Percentiles rank a stretch among this genome's conserved stretches.
These are phyloP conservation scores for Crocidura indochinensis DNA, from an alignment of 2,797 vertebrate genomes.

Conservation along the genomic window DNA sequence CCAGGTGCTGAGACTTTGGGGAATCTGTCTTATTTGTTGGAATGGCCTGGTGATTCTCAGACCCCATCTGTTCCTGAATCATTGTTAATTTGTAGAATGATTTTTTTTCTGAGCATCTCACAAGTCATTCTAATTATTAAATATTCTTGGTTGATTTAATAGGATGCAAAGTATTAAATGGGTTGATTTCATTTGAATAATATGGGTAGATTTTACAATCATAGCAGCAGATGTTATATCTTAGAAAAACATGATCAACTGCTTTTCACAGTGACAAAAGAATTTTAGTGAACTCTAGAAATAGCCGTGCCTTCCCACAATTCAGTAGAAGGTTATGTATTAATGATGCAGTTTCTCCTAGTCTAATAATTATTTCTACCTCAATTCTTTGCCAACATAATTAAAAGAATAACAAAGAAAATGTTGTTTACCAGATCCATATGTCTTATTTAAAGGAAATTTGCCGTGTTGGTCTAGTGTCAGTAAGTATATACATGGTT, in stretches of 20 bases:
- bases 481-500: not conserved
- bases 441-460: slow-evolving; percentile 44
- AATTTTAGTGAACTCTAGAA: slow-evolving; percentile 59
- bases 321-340: slow-evolving; percentile 32
- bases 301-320: not conserved
- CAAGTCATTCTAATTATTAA: slow-evolving; percentile 69
- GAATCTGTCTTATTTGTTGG: slow-evolving; percentile 58
- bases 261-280: slow-evolving; percentile 58
- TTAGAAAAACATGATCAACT: slow-evolving; percentile 63
- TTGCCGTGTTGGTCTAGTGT: not conserved
- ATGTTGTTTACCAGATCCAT: slow-evolving; percentile 37
- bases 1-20: slow-evolving; percentile 62
- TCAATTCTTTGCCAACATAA: slow-evolving; percentile 45
- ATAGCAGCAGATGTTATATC: slow-evolving; percentile 63
- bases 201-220: not conserved
- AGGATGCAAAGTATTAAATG: slow-evolving; percentile 27
- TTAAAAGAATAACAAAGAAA: slow-evolving; percentile 56
- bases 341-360: slow-evolving; percentile 33
- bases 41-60: slow-evolving; percentile 66
- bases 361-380: slow-evolving; percentile 23
- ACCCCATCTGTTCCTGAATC: slow-evolving; percentile 72
- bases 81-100: slow-evolving; percentile 64
- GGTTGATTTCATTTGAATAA: slow-evolving; percentile 52
- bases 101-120: slow-evolving; percentile 51
- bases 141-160: slow-evolving; percentile 72